phyloP scores from a whole-genome alignment of 2,797 vertebrate genomes.

The Salmo trutta region DNA sequence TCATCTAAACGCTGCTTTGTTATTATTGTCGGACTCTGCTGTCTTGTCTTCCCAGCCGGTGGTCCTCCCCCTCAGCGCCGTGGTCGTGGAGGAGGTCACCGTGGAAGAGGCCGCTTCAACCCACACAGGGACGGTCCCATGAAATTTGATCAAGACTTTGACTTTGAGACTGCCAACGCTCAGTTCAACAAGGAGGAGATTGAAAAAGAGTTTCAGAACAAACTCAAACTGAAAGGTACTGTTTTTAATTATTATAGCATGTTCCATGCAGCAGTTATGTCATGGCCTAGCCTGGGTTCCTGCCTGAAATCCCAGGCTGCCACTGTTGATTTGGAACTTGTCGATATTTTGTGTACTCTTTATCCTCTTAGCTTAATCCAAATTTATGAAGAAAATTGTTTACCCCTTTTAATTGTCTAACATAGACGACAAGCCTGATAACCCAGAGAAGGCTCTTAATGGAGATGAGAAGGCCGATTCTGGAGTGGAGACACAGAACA shows the following conservation, averaged over 20 bases:
- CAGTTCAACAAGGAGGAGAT: constrained; percentile 99
- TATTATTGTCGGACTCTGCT: not conserved
- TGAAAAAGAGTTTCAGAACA: constrained; percentile 95
- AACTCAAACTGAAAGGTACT: constrained; percentile 95
- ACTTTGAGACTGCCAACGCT: constrained; percentile 97
- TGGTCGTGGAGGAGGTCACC: constrained; percentile 86
- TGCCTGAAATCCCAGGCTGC: too few species aligned
- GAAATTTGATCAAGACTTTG: constrained; percentile 99
- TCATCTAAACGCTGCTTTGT: not conserved
- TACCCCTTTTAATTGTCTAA: too few species aligned
- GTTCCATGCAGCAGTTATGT: too few species aligned
- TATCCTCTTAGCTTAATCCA: too few species aligned
- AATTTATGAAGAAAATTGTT: too few species aligned
- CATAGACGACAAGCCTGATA: constrained; percentile 80
- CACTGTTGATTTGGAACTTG: too few species aligned
- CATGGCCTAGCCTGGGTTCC: too few species aligned
- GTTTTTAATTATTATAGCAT: not conserved
- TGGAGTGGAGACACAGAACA: constrained; percentile 86
- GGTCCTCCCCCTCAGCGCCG: constrained; percentile 78
- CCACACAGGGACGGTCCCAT: constrained; percentile 89
- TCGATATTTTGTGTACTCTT: too few species aligned
- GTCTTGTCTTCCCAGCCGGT: constrained; percentile 36
- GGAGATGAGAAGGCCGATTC: constrained; percentile 91
- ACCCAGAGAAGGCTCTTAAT: constrained; percentile 87
- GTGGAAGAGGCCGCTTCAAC: constrained; percentile 88